phyloP scores from a whole-genome alignment of 2,797 vertebrate species.

The Bucorvus abyssinicus region DNA sequence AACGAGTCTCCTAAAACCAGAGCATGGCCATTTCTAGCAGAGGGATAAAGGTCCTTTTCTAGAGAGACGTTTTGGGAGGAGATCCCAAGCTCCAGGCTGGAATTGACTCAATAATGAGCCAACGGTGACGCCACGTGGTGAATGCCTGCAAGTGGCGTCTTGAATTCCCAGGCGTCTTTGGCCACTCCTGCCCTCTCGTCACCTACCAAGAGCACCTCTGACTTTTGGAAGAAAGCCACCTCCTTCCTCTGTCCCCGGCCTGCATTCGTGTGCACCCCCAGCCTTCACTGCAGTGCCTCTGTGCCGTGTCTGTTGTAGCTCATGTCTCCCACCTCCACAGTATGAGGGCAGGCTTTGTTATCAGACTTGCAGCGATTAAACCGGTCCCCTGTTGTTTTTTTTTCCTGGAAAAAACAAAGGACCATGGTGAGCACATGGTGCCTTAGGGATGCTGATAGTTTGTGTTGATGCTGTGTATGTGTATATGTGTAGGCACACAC shows the following conservation, averaged over 20 bases:
- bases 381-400: not conserved
- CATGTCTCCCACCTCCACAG: not conserved
- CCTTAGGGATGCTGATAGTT: not conserved
- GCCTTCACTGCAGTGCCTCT: not conserved
- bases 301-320: not conserved
- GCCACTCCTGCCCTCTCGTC: not conserved
- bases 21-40: not conserved
- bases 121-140: conserved; percentile 46
- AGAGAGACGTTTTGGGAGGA: not conserved
- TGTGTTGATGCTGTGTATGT: not conserved
- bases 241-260: not conserved
- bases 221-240: not conserved
- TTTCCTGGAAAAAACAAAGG: not conserved
- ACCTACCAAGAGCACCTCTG: not conserved
- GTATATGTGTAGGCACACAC: not conserved
- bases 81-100: not conserved
- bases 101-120: not conserved
- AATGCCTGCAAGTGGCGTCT: not conserved
- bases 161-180: not conserved
- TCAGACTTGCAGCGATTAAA: not conserved
- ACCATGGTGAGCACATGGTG: not conserved
- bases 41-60: not conserved
- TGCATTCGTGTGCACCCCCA: not conserved
- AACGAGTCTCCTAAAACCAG: not conserved
- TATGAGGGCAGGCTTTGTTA: not conserved